These are phyloP conservation scores for Lasioglossum figueresi DNA, from an alignment of 2,888 invertebrate species.

Conservation along the genomic window DNA sequence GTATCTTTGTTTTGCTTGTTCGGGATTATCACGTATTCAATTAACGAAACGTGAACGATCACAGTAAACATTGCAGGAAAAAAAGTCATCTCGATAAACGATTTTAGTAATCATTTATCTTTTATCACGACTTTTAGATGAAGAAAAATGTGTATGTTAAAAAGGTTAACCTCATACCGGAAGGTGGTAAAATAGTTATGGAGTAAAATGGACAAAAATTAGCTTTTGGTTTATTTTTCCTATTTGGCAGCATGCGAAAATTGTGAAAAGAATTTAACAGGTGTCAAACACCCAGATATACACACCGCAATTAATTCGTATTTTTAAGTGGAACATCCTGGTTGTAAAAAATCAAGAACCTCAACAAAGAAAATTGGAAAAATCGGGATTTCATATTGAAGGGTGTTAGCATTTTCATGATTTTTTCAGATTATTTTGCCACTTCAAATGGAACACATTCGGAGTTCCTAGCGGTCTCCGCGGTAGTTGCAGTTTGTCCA, in stretches of 20 bases:
- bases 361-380: neutral
- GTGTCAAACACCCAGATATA: no score
- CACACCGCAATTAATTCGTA: no score
- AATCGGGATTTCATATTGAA: neutral
- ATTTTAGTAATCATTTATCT: neutral
- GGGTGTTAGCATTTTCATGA: neutral
- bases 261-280: no score
- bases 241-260: no score
- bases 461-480: neutral
- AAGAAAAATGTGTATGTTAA: no score
- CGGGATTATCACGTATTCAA: neutral
- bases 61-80: neutral
- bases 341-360: neutral
- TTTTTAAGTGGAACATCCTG: neutral
- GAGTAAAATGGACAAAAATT: no score
- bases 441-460: neutral
- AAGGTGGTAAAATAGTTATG: no score
- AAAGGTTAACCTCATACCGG: no score
- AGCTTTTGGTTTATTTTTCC: no score
- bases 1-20: neutral
- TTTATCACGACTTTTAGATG: neutral
- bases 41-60: neutral
- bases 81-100: neutral
- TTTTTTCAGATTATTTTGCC: neutral
- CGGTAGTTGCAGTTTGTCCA: neutral